Evolutionary conservation across 1,140 invertebrate species (phyloP), one percentile per base, ranked within the genome.

Genomic region (Gryon sp.): DNA sequence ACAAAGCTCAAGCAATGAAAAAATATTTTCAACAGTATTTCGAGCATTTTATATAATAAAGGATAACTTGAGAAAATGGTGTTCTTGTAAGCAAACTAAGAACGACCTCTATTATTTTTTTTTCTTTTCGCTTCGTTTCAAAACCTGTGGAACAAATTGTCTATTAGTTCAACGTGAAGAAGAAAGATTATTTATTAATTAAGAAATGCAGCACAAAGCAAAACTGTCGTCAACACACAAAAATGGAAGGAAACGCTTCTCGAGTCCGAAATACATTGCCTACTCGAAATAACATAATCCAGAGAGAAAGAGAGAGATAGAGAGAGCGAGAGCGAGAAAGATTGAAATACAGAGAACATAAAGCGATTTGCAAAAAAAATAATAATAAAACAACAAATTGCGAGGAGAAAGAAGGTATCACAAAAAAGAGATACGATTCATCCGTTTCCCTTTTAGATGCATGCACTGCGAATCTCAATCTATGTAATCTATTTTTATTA

Each of bases 401-500:
- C 30, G 18, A 52, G 30, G 46, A 55, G 30, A 62, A 55, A 53
- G 19, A 52, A 45, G 45, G 24, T 22, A 38, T 15, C 14, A 50
- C 18, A 55, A 5, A 28, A 22, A 52, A 62, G 55, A 53, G 69
- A 60, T 55, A 46, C 16, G 48, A 74, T 69, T 73, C 41, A 70
- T 65, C 59, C 78, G 77, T 84, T 80, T 82, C 84, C 83, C 63
- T 70, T n/a, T 80, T 86, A 87, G 82, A 79, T 86, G 84, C 84
- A 87, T 87, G 83, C 82, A 83, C 82, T 86, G 82, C 81, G 80
- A 85, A 83, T 87, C 83, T 85, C 83, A 83, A 85, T 87, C 84
- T 85, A 86, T 87, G 86, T 86, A 87, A 88, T 87, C 86, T 89
- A 89, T 88, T 89, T 89, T 89, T 88, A 88, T 87, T 89, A 88